phyloP scores from a whole-genome alignment of 1,140 invertebrate species.

The Macrotrachela quadricornifera region DNA sequence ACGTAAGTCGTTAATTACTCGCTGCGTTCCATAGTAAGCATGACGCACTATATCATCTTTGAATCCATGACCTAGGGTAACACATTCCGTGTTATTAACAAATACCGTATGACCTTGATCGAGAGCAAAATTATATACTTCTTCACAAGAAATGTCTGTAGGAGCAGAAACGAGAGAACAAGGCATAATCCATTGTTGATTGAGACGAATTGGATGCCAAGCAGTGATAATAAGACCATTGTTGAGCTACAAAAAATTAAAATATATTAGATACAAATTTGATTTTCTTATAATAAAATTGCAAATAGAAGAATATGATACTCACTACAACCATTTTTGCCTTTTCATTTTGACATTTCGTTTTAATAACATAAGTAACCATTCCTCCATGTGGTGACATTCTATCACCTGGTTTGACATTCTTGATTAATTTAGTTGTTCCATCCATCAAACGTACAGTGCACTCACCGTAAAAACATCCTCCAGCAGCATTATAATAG shows the following conservation, averaged over 20 bases:
- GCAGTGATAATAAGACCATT: conserved; percentile 1
- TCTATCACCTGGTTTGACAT: no score
- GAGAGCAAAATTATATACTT: neutral
- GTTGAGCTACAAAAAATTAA: no score
- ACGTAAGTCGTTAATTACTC: conserved; percentile 1
- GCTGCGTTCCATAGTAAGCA: neutral
- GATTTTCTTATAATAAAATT: no score
- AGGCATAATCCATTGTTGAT: neutral
- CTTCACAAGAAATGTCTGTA: neutral
- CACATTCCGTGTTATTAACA: neutral
- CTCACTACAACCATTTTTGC: neutral
- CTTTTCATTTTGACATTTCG: neutral
- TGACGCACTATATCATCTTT: neutral
- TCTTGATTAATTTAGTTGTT: no score
- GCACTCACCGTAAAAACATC: no score
- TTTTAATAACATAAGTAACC: neutral
- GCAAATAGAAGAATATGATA: no score
- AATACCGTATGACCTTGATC: neutral
- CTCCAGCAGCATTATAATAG: no score
- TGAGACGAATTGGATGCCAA: conserved; percentile 1
- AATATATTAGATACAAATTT: no score
- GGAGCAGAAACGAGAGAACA: neutral
- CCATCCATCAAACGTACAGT: no score
- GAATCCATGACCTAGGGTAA: conserved; percentile 5
- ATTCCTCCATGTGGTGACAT: no score